Percentiles rank a stretch among this genome's conserved stretches.
Evolutionary conservation across 2,888 invertebrate species (phyloP).

Genomic region (Mimas tiliae): DNA sequence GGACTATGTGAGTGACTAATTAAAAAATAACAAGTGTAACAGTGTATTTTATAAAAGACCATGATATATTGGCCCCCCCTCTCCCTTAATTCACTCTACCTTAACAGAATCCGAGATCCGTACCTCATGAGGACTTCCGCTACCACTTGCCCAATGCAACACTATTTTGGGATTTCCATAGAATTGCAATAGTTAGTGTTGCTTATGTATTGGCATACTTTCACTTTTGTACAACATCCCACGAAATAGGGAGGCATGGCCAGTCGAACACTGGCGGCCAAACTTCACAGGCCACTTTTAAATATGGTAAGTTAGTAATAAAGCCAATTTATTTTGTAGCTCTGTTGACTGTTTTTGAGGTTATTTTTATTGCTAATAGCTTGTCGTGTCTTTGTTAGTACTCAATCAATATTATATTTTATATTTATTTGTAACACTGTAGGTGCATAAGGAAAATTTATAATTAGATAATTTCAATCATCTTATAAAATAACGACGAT

Average conservation of each 20-base stretch:
- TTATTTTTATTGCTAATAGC: too few relatives aligned
- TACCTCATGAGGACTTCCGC: not conserved
- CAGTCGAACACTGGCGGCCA: conserved; percentile 33
- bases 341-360: too few relatives aligned
- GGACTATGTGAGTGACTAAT: too few relatives aligned
- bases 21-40: too few relatives aligned
- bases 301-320: conserved; percentile 28
- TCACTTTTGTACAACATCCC: conserved; percentile 65
- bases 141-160: not conserved
- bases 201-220: conserved; percentile 58
- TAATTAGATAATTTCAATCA: too few relatives aligned
- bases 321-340: not conserved
- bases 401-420: not conserved
- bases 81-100: not conserved
- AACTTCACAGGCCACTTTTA: not conserved
- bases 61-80: too few relatives aligned
- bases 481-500: too few relatives aligned
- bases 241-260: conserved; percentile 43
- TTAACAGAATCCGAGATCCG: not conserved
- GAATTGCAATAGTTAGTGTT: conserved; percentile 65
- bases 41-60: too few relatives aligned
- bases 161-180: conserved; percentile 12
- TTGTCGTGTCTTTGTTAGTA: too few relatives aligned
- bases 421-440: too few relatives aligned
- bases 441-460: too few relatives aligned